phyloP scores from a whole-genome alignment of 2,797 vertebrate genomes.

The Phylloscopus collybita region DNA sequence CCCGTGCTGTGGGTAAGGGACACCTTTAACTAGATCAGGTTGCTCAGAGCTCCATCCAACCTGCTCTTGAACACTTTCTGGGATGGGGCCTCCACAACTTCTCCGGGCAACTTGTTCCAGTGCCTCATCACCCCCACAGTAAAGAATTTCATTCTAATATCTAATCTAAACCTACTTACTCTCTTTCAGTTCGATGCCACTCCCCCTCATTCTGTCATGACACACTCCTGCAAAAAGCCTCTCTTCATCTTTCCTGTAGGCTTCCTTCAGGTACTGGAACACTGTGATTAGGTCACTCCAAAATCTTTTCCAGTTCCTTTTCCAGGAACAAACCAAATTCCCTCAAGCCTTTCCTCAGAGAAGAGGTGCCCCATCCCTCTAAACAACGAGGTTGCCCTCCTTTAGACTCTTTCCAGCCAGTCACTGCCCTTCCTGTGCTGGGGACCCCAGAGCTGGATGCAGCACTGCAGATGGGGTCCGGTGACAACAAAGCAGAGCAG shows the following conservation, averaged over 20 bases:
- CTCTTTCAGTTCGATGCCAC: background rate
- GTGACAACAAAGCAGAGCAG: background rate
- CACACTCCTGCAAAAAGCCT: background rate
- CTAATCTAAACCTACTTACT: background rate
- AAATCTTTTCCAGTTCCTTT: background rate
- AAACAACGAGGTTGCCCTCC: background rate
- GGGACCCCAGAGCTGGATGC: background rate
- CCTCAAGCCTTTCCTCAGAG: background rate
- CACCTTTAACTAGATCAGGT: background rate
- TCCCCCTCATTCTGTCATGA: background rate
- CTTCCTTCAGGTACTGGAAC: background rate
- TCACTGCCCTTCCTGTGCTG: too few species aligned
- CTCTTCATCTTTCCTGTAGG: background rate
- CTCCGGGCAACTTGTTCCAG: background rate
- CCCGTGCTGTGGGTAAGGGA: background rate
- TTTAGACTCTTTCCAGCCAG: background rate
- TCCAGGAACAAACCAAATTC: background rate
- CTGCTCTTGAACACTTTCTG: background rate
- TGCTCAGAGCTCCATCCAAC: background rate
- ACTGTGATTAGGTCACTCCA: background rate
- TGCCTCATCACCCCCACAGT: background rate
- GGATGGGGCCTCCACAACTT: background rate
- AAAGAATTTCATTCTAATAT: background rate
- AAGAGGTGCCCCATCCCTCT: background rate
- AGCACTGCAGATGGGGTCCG: background rate